Evolutionary conservation across 2,113 vertebrate species (phyloP), one percentile per base, ranked within the genome.

Genomic region (Corapipo altera): DNA sequence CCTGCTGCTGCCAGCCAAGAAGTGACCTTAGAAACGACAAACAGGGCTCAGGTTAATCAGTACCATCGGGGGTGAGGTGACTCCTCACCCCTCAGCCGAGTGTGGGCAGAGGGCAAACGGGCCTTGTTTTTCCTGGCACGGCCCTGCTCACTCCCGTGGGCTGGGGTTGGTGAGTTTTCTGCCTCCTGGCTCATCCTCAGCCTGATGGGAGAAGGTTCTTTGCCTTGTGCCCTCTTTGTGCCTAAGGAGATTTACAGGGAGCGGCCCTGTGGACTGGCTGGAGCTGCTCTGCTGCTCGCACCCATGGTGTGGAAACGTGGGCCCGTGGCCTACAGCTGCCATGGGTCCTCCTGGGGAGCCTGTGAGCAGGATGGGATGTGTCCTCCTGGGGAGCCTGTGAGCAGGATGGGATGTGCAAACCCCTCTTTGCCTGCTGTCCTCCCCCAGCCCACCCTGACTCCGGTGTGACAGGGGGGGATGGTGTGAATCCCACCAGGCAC

Each of bases 401-500:
- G n/a, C n/a, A n/a, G n/a, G n/a, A 9, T 2, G 46, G 39, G 41
- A 8, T 6, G 12, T 52, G 6, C 35, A 35, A 59, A 70, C 21
- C 73, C 48, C 6, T 3, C 81, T 69, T 18, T n/a, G 15, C 33
- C 49, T 39, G 46, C 41, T 15, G n/a, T 35, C 19, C 12, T 17
- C n/a, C 30, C 33, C 48, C 69, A 35, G 59, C 65, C 52, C 52
- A 6, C 12, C 49, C 51, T 2, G 3, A 8, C 6, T 32, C 49
- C 0, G 2, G 21, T 27, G 19, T 0, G 5, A 17, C 30, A 5
- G 3, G 0, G 22, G n/a, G 15, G 16, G 33, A 8, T 11, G 12
- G 5, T 9, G 37, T 39, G 33, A n/a, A n/a, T n/a, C 70, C 5
- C 52, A 23, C 22, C 32, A 27, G 58, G 43, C n/a, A 43, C 26